Base-by-base conservation (phyloP, 2,797 vertebrate genomes). In the Orestias chungarensis region DNA sequence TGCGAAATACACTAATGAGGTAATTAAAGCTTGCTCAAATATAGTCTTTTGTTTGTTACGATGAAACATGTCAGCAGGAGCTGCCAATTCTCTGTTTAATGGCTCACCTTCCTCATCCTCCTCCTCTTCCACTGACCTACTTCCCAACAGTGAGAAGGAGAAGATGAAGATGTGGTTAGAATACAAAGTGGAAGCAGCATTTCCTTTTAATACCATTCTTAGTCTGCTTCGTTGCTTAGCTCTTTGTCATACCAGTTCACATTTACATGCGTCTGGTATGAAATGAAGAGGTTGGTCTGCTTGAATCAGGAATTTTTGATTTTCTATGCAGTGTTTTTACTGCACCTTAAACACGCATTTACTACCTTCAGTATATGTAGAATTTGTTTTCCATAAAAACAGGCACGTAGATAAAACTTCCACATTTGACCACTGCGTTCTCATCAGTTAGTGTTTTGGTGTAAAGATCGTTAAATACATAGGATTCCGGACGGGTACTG, bases 101-200 rank as follows among this genome's bases (percentile, higher is more conserved):
- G 23, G 67, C 10, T 0, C 23, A 27, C 38, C n/a, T 25, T 62
- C 84, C 76, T 52, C 55, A 61, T 76, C 73, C 64, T 78, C 79
- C 71, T 75, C 76, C 79, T 88, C 79, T 75, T 89, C 83, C 86
- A 86, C 85, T 95, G 93, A 93, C 92, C 94, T 93, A 94, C 87
- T 94, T 94, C 90, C 79, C 69, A 68, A 80, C 62, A 40, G 78
- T 78, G 70, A 62, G 80, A 86, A 89, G 88, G 83, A 90, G 75
- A 82, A 74, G 81, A 77, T 86, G 87, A 90, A 79, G 81, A 82
- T 78, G 82, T 85, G 84, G 76, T 80, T 80, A 91, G 92, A 92
- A 93, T 93, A 86, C 87, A 70, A 94, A 93, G 86, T 92, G 88
- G 87, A 91, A 93, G 83, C 55, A 77, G 70, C 59, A 76, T 83